These are phyloP conservation scores for Cerceris ruficornis DNA, from an alignment of 2,888 invertebrate genomes.

Conservation along the genomic window DNA sequence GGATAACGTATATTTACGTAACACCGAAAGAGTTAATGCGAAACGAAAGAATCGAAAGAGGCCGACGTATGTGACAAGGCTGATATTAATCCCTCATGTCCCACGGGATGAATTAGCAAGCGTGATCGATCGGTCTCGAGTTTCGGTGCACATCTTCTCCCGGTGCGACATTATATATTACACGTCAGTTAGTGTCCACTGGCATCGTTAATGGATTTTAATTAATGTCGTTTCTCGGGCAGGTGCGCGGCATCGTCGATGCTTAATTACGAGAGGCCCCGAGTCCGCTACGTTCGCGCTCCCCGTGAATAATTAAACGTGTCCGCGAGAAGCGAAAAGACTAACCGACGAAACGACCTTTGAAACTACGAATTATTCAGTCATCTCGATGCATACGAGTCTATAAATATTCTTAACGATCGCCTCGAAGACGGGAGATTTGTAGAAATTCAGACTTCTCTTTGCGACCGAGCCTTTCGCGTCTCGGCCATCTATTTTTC, in stretches of 20 bases:
- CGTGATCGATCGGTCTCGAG: constrained; percentile 30
- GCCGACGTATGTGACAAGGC: constrained; percentile 3
- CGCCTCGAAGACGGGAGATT: neutral
- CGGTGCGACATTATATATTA: constrained; percentile 11
- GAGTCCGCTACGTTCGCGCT: neutral
- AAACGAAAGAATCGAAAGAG: neutral
- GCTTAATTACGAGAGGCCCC: constrained; percentile 37
- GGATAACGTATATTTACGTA: neutral
- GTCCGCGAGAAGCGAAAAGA: constrained; percentile 25
- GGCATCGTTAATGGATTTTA: constrained; percentile 59
- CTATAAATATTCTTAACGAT: constrained; percentile 30
- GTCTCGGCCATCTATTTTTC: no score
- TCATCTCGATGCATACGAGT: constrained; percentile 15
- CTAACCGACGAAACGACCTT: neutral
- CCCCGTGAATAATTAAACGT: constrained; percentile 48
- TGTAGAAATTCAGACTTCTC: neutral
- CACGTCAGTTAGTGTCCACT: constrained; percentile 21
- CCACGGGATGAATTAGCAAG: constrained; percentile 23
- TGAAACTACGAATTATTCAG: constrained; percentile 44
- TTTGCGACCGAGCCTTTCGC: neutral
- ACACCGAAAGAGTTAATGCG: neutral
- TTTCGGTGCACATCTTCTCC: constrained; percentile 31
- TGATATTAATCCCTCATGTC: constrained; percentile 25
- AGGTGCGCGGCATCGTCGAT: constrained; percentile 3
- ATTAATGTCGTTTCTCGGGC: constrained; percentile 53